These are phyloP conservation scores for Mungos mungo DNA, from an alignment of 2,113 vertebrate species.

Conservation along the genomic window DNA sequence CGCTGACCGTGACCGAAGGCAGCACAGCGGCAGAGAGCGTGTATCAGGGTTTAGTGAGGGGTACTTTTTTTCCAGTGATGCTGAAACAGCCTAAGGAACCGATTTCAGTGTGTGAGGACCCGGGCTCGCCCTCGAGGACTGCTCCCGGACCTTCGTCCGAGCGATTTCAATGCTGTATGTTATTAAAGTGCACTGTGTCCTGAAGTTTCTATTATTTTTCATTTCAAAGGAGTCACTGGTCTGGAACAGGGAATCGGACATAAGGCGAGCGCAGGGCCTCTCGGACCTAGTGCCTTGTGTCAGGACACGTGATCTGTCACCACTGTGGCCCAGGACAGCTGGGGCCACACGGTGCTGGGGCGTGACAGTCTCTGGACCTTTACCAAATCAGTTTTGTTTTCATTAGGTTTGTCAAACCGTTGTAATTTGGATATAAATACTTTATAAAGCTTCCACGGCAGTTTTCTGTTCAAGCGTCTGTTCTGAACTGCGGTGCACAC, in stretches of 20 bases:
- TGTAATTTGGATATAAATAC: slow-evolving; percentile 81
- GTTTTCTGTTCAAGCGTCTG: slow-evolving; percentile 80
- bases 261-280: slow-evolving; percentile 84
- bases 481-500: slow-evolving; percentile 80
- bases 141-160: slow-evolving; percentile 82
- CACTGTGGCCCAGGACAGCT: slow-evolving; percentile 79
- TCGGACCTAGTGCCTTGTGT: slow-evolving; percentile 88
- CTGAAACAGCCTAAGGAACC: slow-evolving; percentile 83
- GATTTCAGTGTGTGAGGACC: slow-evolving; percentile 80
- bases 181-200: slow-evolving; percentile 86
- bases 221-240: slow-evolving; percentile 84
- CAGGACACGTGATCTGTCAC: slow-evolving; percentile 80
- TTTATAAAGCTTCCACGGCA: slow-evolving; percentile 79
- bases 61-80: slow-evolving; percentile 81
- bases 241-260: slow-evolving; percentile 80
- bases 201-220: slow-evolving; percentile 78
- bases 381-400: slow-evolving; percentile 83
- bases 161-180: slow-evolving; percentile 84
- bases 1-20: slow-evolving; percentile 79
- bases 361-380: slow-evolving; percentile 81
- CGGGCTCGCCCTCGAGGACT: slow-evolving; percentile 82
- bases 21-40: slow-evolving; percentile 79
- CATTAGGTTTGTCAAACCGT: slow-evolving; percentile 78
- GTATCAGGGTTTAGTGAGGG: slow-evolving; percentile 81
- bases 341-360: slow-evolving; percentile 80